Conservation (phyloP, 2,113 vertebrate species). For the Periophthalmodon schlosseri region DNA sequence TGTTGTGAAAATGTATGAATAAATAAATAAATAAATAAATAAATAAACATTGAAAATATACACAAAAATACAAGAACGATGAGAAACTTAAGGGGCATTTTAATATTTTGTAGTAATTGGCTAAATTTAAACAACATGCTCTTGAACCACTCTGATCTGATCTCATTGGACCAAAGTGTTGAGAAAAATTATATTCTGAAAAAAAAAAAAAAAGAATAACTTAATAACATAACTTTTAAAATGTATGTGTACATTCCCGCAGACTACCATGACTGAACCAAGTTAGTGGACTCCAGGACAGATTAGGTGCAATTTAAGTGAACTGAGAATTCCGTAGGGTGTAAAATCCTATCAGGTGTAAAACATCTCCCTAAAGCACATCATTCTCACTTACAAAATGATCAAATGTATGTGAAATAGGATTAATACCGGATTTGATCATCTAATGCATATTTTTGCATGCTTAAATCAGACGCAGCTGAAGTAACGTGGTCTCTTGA, state of each 20-base stretch:
- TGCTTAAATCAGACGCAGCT: conserved; percentile 39
- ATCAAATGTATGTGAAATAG: conserved; percentile 32
- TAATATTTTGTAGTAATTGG: too few species aligned
- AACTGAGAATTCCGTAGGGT: neutral
- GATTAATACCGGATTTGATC: conserved; percentile 22
- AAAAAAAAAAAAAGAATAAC: neutral
- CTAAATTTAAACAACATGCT: too few species aligned
- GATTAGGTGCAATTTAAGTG: neutral
- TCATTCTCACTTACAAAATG: conserved; percentile 18
- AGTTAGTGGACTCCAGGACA: neutral
- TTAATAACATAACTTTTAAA: neutral
- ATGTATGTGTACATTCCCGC: neutral
- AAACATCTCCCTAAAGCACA: neutral
- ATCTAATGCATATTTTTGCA: conserved; percentile 58
- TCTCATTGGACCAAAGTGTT: too few species aligned
- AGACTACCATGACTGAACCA: neutral
- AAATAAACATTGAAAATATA: too few species aligned
- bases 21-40: too few species aligned
- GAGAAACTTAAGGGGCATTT: too few species aligned
- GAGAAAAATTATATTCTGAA: too few species aligned
- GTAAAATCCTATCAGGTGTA: neutral
- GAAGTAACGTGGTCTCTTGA: conserved; percentile 32
- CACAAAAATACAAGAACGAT: too few species aligned
- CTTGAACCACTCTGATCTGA: too few species aligned
- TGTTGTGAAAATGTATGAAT: too few species aligned